Evolutionary conservation across 2,113 vertebrate genomes (phyloP).

Genomic region (Daubentonia madagascariensis): DNA sequence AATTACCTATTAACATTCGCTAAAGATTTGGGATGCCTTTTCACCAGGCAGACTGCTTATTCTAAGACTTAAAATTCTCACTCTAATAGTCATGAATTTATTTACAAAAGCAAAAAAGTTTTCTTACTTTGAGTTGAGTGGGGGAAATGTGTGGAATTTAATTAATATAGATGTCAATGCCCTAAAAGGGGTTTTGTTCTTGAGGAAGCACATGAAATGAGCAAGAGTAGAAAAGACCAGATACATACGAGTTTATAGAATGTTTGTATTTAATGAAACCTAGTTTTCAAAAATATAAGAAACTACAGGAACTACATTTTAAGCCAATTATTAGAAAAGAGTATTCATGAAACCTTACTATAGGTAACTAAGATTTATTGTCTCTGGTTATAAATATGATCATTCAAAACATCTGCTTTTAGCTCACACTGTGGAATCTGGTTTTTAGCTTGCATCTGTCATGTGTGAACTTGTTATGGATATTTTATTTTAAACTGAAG

Average conservation of each 20-base stretch:
- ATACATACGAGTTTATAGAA: constrained; percentile 7
- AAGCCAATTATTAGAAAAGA: constrained; percentile 64
- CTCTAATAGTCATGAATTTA: neutral
- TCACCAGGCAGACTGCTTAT: neutral
- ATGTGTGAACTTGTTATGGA: constrained; percentile 89
- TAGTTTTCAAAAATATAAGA: constrained; percentile 61
- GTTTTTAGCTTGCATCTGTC: constrained; percentile 87
- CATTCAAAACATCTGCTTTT: constrained; percentile 89
- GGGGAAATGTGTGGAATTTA: neutral
- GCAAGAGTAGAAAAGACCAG: constrained; percentile 10
- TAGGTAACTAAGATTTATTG: constrained; percentile 73
- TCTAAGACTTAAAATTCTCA: constrained; percentile 5
- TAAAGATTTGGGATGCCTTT: neutral
- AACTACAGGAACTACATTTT: constrained; percentile 71
- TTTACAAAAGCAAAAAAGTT: neutral
- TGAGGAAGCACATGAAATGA: constrained; percentile 50
- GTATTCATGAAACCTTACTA: constrained; percentile 58
- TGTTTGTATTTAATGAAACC: constrained; percentile 65
- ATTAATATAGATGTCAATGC: constrained; percentile 18
- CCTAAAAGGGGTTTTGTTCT: constrained; percentile 26
- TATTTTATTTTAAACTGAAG: constrained; percentile 86
- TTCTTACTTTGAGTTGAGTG: neutral
- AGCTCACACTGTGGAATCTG: constrained; percentile 82
- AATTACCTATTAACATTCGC: neutral
- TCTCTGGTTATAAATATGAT: constrained; percentile 81